Base-by-base conservation (phyloP, 2,888 invertebrate genomes). In the Pollenia labialis region DNA sequence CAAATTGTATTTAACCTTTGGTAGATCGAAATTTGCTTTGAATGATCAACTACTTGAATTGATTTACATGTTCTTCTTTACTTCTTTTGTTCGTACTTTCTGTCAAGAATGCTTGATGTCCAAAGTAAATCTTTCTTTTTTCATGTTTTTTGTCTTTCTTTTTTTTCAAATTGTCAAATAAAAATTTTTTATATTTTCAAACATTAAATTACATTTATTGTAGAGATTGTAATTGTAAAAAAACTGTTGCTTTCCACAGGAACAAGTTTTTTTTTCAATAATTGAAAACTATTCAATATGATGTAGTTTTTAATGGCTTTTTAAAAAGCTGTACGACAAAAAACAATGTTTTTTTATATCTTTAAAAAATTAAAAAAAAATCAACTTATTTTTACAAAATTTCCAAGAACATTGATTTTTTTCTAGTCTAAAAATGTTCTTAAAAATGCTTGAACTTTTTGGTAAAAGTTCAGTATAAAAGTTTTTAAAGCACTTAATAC, bases 401-500 rank as follows among this genome's bases (percentile, higher is more conserved):
- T 40, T 69, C 23, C 46, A 58, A 48, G 23, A 44, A 32, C n/a
- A 52, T 40, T 60, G 46, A 44, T 48, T 23, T 48, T 72, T n/a
- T 44, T 75, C 50, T 52, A 18, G 60, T 52, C 18, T 62, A 23
- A 74, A 81, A 74, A 54, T 66, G 66, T 74, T 84, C 40, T 50
- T 54, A 68, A 68, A 85, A 75, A 69, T 68, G n/a, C 40, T 54
- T 60, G 46, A 85, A 85, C 79, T 80, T 85, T 6, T 80, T 62
- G 6, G 23, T 14, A 44, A 80, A 80, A 77, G 64, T 77, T 48
- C n/a, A 66, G 54, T 56, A 42, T 10, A 12, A 64, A 83, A 85
- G 54, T 79, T 85, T 85, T 42, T 23, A 80, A 85, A 85, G 80
- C 84, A 85, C 79, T 85, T 85, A 75, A 79, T 80, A 52, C 60